Conservation (phyloP, 2,797 vertebrate species). For the Columba guinea region DNA sequence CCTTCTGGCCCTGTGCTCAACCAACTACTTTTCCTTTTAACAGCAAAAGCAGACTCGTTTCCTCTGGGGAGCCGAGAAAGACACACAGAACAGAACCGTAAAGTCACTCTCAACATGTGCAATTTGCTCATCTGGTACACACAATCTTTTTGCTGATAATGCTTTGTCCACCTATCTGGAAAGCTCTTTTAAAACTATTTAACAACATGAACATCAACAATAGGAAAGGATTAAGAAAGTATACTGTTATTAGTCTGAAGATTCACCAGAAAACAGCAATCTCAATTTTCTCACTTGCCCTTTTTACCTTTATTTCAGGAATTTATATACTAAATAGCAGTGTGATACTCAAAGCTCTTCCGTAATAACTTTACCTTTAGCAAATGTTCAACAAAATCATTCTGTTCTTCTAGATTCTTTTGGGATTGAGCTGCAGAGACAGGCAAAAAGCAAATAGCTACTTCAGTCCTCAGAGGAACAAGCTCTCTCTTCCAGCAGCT, state of each 20-base stretch:
- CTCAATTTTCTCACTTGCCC: not conserved
- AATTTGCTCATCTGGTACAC: not conserved
- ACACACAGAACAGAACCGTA: not conserved
- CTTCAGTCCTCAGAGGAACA: not conserved
- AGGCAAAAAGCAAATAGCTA: not conserved
- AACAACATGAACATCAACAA: not conserved
- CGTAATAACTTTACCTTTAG: not conserved
- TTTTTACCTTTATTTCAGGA: not conserved
- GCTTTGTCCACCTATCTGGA: not conserved
- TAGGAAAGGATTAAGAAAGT: not conserved
- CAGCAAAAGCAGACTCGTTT: not conserved
- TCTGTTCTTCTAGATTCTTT: not conserved
- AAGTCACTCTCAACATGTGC: not conserved
- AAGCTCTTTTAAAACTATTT: not conserved
- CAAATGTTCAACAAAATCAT: not conserved
- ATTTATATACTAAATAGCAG: not conserved
- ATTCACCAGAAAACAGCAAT: not conserved
- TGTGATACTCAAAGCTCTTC: not conserved
- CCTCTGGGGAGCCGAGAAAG: not conserved
- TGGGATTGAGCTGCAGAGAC: not conserved
- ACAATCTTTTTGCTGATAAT: not conserved
- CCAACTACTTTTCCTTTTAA: not conserved
- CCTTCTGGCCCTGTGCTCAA: not conserved
- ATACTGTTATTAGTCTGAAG: not conserved
- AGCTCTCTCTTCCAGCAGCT: not conserved